Conservation (phyloP, 1,140 invertebrate genomes). For the Drosophila albomicans region DNA sequence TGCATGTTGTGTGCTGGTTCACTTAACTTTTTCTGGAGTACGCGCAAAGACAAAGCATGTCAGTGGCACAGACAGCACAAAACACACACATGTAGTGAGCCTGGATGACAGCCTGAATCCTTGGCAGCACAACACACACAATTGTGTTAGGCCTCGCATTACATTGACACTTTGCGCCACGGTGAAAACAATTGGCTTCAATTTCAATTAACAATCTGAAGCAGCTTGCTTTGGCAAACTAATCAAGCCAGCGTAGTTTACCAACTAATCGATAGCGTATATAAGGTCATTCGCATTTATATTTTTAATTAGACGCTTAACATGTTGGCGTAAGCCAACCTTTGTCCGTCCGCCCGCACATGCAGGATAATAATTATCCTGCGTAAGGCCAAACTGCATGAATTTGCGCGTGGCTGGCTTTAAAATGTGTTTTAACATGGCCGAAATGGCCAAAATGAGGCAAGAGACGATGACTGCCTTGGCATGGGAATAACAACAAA, state of each 20-base stretch:
- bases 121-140: slow-evolving; percentile 22
- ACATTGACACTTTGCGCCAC: slow-evolving; percentile 28
- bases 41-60: slow-evolving; percentile 62
- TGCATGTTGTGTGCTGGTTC: slow-evolving; percentile 19
- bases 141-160: slow-evolving; percentile 56
- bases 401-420: slow-evolving; percentile 71
- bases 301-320: slow-evolving; percentile 41
- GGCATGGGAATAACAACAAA: slow-evolving; percentile 53
- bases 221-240: neutral
- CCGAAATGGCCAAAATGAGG: slow-evolving; percentile 18
- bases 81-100: slow-evolving; percentile 23
- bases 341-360: neutral
- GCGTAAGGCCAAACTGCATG: slow-evolving; percentile 56
- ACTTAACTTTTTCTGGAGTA: slow-evolving; percentile 69
- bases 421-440: slow-evolving; percentile 65
- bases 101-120: slow-evolving; percentile 1
- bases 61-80: slow-evolving; percentile 32
- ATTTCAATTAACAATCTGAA: neutral
- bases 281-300: slow-evolving; percentile 20
- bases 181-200: neutral
- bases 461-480: neutral
- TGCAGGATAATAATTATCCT: slow-evolving; percentile 63
- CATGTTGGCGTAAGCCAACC: slow-evolving; percentile 12
- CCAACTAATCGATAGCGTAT: slow-evolving; percentile 9
- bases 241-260: neutral